Evolutionary conservation across 2,113 vertebrate genomes (phyloP).

Genomic region (Plotosus lineatus): DNA sequence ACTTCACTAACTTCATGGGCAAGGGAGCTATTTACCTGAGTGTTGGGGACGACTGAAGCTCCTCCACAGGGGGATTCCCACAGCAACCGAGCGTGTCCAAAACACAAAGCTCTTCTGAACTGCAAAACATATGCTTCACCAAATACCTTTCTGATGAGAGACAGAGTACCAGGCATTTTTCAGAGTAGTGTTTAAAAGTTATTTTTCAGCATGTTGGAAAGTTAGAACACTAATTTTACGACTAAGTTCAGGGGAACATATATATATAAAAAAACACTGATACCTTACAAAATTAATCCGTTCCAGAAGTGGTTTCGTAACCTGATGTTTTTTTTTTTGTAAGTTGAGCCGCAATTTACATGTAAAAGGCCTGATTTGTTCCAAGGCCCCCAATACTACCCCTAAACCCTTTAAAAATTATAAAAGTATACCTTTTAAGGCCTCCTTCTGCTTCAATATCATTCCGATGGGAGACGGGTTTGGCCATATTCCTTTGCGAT

Average conservation of each 20-base stretch:
- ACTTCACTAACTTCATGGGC: constrained; percentile 56
- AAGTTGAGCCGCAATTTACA: too few species aligned
- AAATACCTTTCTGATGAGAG: constrained; percentile 26
- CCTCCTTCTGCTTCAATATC: too few species aligned
- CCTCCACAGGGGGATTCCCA: constrained; percentile 28
- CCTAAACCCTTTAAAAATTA: too few species aligned
- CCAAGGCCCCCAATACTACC: too few species aligned
- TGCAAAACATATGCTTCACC: constrained; percentile 35
- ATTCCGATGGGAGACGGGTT: too few species aligned
- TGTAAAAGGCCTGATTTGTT: too few species aligned
- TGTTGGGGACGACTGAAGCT: constrained; percentile 49
- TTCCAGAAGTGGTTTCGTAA: too few species aligned
- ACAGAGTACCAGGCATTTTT: background rate
- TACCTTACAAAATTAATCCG: too few species aligned
- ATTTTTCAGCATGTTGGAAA: constrained; percentile 9
- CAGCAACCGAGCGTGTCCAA: constrained; percentile 16
- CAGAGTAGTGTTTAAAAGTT: background rate
- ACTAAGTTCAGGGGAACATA: background rate
- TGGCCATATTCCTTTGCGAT: too few species aligned
- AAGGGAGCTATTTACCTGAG: constrained; percentile 58
- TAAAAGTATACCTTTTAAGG: too few species aligned
- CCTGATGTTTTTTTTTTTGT: too few species aligned
- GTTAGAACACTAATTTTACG: background rate
- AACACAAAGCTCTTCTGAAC: constrained; percentile 40
- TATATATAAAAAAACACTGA: background rate